These are phyloP conservation scores for Drosophila malerkotliana DNA, from an alignment of 1,140 invertebrate species.

Conservation along the genomic window DNA sequence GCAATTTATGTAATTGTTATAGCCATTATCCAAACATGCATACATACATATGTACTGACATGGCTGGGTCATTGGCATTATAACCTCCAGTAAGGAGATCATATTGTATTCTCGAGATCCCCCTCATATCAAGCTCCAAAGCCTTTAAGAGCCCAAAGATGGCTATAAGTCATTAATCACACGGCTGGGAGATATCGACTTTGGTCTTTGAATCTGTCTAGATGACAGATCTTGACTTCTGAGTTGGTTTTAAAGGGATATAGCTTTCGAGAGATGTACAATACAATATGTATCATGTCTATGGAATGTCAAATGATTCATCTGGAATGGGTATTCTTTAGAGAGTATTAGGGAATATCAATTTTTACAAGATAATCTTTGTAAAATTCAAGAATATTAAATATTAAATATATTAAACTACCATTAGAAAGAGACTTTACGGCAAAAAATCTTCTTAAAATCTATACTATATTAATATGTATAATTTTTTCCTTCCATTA, in stretches of 20 bases:
- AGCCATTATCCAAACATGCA: conserved; percentile 1
- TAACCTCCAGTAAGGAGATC: background rate
- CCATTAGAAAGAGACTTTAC: too few species aligned
- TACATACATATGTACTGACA: background rate
- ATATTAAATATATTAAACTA: background rate
- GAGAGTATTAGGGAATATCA: background rate
- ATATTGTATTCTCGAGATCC: background rate
- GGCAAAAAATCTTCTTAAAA: too few species aligned
- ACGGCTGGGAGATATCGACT: too few species aligned
- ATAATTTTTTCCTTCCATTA: too few species aligned
- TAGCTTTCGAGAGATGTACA: background rate
- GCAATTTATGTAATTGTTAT: conserved; percentile 76
- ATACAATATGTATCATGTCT: too few species aligned
- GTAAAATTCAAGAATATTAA: too few species aligned
- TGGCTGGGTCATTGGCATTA: conserved; percentile 16
- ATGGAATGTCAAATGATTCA: background rate
- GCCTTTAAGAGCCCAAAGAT: background rate
- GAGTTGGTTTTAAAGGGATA: conserved; percentile 7
- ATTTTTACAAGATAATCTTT: too few species aligned
- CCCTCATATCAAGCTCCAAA: too few species aligned
- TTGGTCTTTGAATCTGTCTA: background rate
- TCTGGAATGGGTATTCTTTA: background rate
- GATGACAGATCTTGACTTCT: conserved; percentile 9
- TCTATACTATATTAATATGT: too few species aligned
- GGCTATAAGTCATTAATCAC: background rate